These are phyloP conservation scores for Psittacula cyanocephala DNA, from an alignment of 2,113 vertebrate genomes.

Conservation along the genomic window DNA sequence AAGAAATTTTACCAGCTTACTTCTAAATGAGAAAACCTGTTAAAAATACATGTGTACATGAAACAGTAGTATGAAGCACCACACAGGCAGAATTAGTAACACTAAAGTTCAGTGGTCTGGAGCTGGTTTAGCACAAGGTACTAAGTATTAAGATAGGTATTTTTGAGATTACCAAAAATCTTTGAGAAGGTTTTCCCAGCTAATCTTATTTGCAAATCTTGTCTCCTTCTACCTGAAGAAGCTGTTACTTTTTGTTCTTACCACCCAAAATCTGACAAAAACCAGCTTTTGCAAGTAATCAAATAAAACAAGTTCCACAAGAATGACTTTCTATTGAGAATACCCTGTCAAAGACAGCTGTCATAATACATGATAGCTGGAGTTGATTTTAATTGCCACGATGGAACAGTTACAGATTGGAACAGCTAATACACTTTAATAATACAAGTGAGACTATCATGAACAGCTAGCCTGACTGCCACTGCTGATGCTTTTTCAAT, in stretches of 20 bases:
- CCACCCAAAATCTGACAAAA: neutral
- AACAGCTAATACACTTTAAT: slow-evolving; percentile 7
- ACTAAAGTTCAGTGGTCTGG: neutral
- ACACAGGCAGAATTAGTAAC: neutral
- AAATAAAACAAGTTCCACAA: neutral
- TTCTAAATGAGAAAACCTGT: neutral
- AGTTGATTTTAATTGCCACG: slow-evolving; percentile 16
- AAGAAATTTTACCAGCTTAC: neutral
- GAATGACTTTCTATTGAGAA: slow-evolving; percentile 15
- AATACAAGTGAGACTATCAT: neutral
- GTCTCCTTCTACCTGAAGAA: neutral
- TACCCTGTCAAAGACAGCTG: slow-evolving; percentile 13
- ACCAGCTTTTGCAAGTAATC: neutral
- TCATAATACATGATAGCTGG: neutral
- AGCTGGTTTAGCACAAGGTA: neutral
- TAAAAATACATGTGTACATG: neutral
- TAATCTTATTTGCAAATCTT: neutral
- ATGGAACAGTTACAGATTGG: neutral
- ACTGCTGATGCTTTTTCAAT: neutral
- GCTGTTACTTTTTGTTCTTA: neutral
- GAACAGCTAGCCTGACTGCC: neutral
- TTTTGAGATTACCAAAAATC: neutral
- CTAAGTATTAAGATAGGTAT: neutral
- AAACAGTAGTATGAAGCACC: neutral
- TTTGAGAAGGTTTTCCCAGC: neutral